phyloP scores from a whole-genome alignment of 2,113 vertebrate genomes.

The Shinisaurus crocodilurus region DNA sequence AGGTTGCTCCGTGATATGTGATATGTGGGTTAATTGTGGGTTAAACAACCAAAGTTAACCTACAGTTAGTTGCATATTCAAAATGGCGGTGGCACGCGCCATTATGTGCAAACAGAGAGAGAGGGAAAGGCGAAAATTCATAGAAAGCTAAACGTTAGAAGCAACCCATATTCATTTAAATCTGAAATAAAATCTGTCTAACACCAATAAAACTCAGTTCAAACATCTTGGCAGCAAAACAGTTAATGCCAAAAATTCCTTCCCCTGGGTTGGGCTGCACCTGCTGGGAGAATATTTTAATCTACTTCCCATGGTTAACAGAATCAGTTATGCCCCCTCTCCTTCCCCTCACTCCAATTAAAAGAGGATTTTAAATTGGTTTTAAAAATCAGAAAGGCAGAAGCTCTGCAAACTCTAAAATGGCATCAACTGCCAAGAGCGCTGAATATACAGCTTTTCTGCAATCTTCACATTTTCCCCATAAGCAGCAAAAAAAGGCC shows the following conservation, averaged over 20 bases:
- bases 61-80: too few relatives aligned
- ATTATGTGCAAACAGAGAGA: too few relatives aligned
- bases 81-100: too few relatives aligned
- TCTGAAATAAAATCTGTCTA: neutral
- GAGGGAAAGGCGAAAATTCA: neutral
- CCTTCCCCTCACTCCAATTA: neutral
- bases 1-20: too few relatives aligned
- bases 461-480: conserved; percentile 25
- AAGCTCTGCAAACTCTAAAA: neutral
- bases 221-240: neutral
- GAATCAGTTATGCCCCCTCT: neutral
- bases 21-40: too few relatives aligned
- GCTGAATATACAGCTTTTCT: conserved; percentile 14
- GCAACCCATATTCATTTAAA: neutral
- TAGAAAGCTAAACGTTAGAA: neutral
- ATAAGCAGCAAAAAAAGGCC: conserved; percentile 8
- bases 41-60: too few relatives aligned
- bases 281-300: neutral
- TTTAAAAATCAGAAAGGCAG: neutral
- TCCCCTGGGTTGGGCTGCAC: too few relatives aligned
- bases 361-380: neutral
- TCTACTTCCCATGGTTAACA: neutral
- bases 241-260: neutral
- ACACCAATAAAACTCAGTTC: neutral
- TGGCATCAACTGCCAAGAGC: neutral